Percentiles rank a stretch among this genome's conserved stretches.
Conservation (phyloP, 2,888 invertebrate genomes). For the Sacculina carcini region DNA sequence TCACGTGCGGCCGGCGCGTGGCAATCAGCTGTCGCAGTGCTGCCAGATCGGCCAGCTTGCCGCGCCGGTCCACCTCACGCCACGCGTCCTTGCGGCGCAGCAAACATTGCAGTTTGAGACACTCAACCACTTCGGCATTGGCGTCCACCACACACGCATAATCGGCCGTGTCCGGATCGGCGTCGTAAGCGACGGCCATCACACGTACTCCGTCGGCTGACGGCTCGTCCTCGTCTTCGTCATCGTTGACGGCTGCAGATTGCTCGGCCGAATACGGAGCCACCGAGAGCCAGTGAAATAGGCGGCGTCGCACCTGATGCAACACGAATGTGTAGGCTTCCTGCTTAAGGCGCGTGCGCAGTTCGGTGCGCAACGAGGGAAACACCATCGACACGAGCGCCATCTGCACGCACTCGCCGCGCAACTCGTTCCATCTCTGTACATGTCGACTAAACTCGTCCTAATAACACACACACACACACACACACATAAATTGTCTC, state of each 20-base stretch:
- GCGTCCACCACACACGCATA: constrained; percentile 64
- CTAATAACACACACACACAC: constrained; percentile 21
- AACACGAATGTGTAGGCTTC: constrained; percentile 70
- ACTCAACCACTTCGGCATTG: constrained; percentile 78
- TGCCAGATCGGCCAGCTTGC: constrained; percentile 37
- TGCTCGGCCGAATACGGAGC: constrained; percentile 54
- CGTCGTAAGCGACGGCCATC: constrained; percentile 63
- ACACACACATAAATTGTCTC: too few relatives aligned
- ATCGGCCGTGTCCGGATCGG: constrained; percentile 54
- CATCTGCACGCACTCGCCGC: constrained; percentile 61
- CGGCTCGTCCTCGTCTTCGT: constrained; percentile 78
- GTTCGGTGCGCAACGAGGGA: constrained; percentile 64
- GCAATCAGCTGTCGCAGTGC: constrained; percentile 53
- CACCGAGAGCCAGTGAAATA: constrained; percentile 73
- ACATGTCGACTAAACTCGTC: constrained; percentile 85
- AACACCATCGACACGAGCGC: constrained; percentile 66
- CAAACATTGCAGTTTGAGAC: constrained; percentile 59
- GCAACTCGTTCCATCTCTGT: constrained; percentile 78
- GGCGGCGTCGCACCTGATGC: constrained; percentile 47
- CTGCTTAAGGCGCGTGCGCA: constrained; percentile 44
- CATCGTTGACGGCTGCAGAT: constrained; percentile 36
- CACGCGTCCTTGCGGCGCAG: constrained; percentile 51
- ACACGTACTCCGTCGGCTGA: constrained; percentile 54
- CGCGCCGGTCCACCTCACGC: constrained; percentile 34
- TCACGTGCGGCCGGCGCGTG: constrained; percentile 74